Percentiles rank a stretch among this genome's conserved stretches.
phyloP scores from a whole-genome alignment of 2,888 invertebrate species.

The Allygus modestus region DNA sequence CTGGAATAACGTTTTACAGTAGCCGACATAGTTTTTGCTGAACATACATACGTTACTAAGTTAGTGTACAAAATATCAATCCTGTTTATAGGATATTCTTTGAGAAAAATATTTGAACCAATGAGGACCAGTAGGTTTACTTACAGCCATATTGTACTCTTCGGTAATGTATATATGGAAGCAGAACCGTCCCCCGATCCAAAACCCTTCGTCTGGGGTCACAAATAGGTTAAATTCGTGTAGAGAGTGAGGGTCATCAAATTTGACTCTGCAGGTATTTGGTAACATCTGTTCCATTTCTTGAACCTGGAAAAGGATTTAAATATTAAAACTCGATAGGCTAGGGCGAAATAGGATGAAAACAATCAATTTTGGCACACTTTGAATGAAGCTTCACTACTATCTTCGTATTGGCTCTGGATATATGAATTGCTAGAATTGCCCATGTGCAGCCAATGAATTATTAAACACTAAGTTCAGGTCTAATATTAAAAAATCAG shows the following conservation, averaged over 20 bases:
- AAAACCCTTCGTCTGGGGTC: constrained; percentile 91
- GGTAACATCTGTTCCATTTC: constrained; percentile 94
- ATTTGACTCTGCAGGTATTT: constrained; percentile 86
- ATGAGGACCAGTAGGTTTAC: constrained; percentile 74
- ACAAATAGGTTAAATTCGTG: constrained; percentile 89
- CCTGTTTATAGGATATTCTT: no score
- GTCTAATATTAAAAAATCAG: no score
- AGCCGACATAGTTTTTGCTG: no score
- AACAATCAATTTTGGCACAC: background rate
- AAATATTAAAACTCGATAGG: background rate
- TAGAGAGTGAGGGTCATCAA: constrained; percentile 89
- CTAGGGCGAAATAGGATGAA: background rate
- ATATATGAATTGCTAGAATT: no score
- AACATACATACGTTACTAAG: no score
- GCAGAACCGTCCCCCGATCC: constrained; percentile 91
- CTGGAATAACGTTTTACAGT: no score
- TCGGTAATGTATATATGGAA: constrained; percentile 93
- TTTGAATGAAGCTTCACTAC: background rate
- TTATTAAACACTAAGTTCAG: no score
- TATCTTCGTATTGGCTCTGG: background rate
- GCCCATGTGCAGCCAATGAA: no score
- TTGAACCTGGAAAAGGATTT: constrained; percentile 77
- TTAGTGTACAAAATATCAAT: no score
- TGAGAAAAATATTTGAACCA: no score
- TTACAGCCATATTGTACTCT: constrained; percentile 97